Percentiles rank a stretch among this genome's conserved stretches.
Conservation (phyloP, 2,888 invertebrate species). For the Heliconius erato region DNA sequence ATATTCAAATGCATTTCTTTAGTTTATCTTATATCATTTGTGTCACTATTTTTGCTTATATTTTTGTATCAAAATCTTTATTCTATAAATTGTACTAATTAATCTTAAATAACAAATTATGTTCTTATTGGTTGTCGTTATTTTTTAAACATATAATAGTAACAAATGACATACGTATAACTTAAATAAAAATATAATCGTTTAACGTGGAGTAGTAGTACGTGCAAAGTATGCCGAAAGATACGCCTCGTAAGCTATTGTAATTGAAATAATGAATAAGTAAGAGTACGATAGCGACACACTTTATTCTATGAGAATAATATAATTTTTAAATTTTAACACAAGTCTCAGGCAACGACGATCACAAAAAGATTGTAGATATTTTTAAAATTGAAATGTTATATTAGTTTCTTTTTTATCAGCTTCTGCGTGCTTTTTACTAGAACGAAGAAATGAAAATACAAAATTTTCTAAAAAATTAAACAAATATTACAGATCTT, state of each 20-base stretch:
- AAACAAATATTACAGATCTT: too few species aligned
- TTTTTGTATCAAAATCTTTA: neutral
- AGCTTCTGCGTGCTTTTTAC: too few species aligned
- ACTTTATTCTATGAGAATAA: neutral
- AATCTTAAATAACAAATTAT: too few species aligned
- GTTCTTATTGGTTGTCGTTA: too few species aligned
- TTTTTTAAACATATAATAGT: neutral
- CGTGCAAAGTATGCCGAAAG: constrained; percentile 22
- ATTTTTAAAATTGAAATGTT: too few species aligned
- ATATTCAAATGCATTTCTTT: neutral
- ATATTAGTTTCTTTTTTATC: too few species aligned
- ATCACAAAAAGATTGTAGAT: too few species aligned
- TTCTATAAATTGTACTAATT: neutral
- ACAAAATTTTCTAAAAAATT: too few species aligned
- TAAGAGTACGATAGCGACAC: neutral
- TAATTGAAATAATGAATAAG: constrained; percentile 31
- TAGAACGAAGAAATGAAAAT: too few species aligned
- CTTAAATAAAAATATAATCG: neutral
- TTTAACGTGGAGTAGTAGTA: constrained; percentile 18
- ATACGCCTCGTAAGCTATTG: constrained; percentile 28
- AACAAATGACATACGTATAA: neutral
- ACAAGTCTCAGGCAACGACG: too few species aligned
- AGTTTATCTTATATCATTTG: neutral
- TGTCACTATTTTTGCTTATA: too few species aligned
- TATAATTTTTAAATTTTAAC: too few species aligned